These are phyloP conservation scores for Arvicanthis niloticus DNA, from an alignment of 2,113 vertebrate genomes.

Conservation along the genomic window DNA sequence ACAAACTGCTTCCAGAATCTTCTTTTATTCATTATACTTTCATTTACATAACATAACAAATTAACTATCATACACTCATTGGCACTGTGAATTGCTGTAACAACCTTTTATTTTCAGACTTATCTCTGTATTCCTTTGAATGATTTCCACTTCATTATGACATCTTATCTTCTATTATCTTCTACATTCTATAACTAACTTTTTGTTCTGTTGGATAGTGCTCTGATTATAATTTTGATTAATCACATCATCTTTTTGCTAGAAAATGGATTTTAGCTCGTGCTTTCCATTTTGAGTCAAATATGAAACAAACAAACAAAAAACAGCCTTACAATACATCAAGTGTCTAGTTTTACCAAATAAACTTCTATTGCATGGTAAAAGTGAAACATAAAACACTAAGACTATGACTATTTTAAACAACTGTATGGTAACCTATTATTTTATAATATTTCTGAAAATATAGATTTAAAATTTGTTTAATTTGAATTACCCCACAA, in stretches of 20 bases:
- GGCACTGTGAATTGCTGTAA: background rate
- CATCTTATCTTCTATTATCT: background rate
- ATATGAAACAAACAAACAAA: background rate
- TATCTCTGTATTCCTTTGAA: constrained; percentile 32
- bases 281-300: background rate
- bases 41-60: constrained; percentile 56
- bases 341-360: background rate
- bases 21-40: constrained; percentile 35
- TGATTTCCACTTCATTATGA: constrained; percentile 51
- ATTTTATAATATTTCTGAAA: background rate
- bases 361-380: background rate
- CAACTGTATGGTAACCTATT: background rate
- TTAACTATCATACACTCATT: constrained; percentile 14
- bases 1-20: constrained; percentile 22
- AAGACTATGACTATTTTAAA: background rate
- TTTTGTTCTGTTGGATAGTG: background rate
- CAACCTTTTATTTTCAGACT: constrained; percentile 40
- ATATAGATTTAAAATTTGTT: background rate
- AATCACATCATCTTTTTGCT: background rate
- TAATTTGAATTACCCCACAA: background rate
- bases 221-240: background rate
- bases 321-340: background rate
- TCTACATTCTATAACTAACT: background rate
- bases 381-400: background rate
- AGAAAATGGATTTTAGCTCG: background rate